Evolutionary conservation across 2,888 invertebrate genomes (phyloP), one percentile per base, ranked within the genome.

Genomic region (Pandemis corylana): DNA sequence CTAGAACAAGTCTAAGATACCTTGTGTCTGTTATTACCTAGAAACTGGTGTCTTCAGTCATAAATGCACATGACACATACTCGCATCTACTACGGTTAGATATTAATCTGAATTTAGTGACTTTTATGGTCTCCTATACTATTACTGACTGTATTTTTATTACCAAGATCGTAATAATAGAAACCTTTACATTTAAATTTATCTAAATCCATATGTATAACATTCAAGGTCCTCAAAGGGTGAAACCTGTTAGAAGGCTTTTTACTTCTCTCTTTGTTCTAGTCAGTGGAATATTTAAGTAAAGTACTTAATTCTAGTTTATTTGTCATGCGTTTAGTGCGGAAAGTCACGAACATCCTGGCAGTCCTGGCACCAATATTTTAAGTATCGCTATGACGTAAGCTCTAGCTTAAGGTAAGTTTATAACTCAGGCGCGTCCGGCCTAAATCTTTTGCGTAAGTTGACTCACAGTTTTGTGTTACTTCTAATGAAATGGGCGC

Each of bases 301-400:
- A 4, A 20, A 56, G 20, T 9, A 20, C 20, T 20, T 20, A 9
- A 56, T 67, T 41, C 67, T 51, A 36, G 12, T 41, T 13, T 12
- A 51, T 36, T 67, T 53, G 42, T 6, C n/a, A 12, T 7, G 20
- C 42, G 44, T 15, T 13, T n/a, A 7, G 42, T 9, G 20, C 20
- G 15, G 44, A 68, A 13, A 59, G 68, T 68, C 68, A 68, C 59
- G 44, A 44, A 68, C 68, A 6, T 68, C 68, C 68, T 68, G 68
- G 10, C 41, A 15, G 51, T 67, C 67, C 67, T 67, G 67, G 44
- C 68, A 68, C 59, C 59, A 46, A 68, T 68, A 44, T 15, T 53
- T 68, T 59, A 59, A 59, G 68, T 68, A 64, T 15, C 62, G 51
- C 46, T 15, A 63, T 68, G 72, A 73, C 72, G 63, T 42, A 63